Evolutionary conservation across 2,797 vertebrate genomes (phyloP).

Genomic region (Aphelocoma californica): DNA sequence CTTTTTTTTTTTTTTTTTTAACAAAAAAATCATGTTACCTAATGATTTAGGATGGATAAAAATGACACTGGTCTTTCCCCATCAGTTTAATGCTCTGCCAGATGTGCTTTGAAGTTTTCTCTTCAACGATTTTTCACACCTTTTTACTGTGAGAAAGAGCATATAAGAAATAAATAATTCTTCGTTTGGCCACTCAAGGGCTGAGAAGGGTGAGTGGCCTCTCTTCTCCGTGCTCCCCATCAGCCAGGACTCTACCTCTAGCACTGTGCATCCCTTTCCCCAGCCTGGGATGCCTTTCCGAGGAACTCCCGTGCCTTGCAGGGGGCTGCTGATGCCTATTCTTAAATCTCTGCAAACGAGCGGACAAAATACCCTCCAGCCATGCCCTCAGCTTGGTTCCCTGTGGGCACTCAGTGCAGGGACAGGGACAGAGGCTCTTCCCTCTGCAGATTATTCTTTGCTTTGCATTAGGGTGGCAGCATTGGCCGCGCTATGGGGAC

Average conservation of each 20-base stretch:
- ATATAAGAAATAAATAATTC: not conserved
- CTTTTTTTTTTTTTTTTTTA: too few relatives aligned
- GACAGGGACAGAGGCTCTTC: not conserved
- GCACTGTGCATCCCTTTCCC: rapidly evolving
- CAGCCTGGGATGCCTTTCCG: not conserved
- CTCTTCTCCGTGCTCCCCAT: not conserved
- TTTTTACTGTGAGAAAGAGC: not conserved
- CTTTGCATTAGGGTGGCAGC: slow-evolving; percentile 50
- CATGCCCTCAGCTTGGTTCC: not conserved
- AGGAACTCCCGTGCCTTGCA: rapidly evolving
- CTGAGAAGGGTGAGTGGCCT: not conserved
- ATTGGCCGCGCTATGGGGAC: not conserved
- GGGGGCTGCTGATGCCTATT: not conserved
- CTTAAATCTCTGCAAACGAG: not conserved
- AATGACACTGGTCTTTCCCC: not conserved
- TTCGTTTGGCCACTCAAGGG: not conserved
- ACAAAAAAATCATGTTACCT: not conserved
- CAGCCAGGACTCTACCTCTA: not conserved
- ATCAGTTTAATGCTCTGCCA: not conserved
- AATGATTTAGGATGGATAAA: not conserved
- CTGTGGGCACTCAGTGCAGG: rapidly evolving
- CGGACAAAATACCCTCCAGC: not conserved
- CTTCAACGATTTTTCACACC: not conserved
- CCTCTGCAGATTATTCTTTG: not conserved
- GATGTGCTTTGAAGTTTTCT: not conserved